These are phyloP conservation scores for Aporrectodea caliginosa DNA, from an alignment of 1,140 invertebrate species.

Conservation along the genomic window DNA sequence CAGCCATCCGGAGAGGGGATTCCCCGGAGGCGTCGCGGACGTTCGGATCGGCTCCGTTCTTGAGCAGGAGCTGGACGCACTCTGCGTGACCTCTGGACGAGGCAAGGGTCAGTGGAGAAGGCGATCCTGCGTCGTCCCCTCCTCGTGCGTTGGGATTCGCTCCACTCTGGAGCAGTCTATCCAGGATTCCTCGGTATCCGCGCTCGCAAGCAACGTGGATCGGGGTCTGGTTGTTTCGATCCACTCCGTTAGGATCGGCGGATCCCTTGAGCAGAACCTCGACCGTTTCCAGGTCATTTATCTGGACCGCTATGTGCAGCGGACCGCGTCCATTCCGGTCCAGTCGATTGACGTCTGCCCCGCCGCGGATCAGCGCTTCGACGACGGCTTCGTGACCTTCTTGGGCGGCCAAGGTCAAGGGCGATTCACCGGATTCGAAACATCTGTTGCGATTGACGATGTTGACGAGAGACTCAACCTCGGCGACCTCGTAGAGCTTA, in stretches of 20 bases:
- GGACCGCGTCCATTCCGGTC: conserved; percentile 24
- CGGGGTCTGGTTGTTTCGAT: conserved; percentile 15
- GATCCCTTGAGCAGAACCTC: conserved; percentile 16
- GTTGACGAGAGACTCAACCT: conserved; percentile 24
- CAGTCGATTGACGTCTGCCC: conserved; percentile 26
- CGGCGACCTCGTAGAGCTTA: conserved; percentile 25
- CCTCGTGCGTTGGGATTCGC: conserved; percentile 9
- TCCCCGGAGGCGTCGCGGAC: conserved; percentile 47
- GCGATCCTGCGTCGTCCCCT: not conserved
- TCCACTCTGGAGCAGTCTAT: conserved; percentile 13
- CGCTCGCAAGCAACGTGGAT: conserved; percentile 20
- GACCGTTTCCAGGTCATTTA: conserved; percentile 27
- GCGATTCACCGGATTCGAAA: conserved; percentile 30
- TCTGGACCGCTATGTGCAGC: conserved; percentile 23
- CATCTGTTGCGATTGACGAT: conserved; percentile 29
- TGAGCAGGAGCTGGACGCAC: conserved; percentile 61
- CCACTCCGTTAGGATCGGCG: conserved; percentile 18
- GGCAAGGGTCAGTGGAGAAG: conserved; percentile 70
- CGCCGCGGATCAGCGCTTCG: conserved; percentile 12
- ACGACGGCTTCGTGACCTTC: conserved; percentile 30
- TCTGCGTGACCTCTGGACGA: conserved; percentile 77
- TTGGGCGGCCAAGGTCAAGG: conserved; percentile 25
- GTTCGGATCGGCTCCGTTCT: conserved; percentile 65
- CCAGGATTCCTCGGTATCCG: conserved; percentile 18
- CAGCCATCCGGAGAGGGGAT: conserved; percentile 16